A percentile compares a stretch with the other conserved stretches of the same genome.
These are phyloP conservation scores for Arrhamphus sclerolepis DNA, from an alignment of 2,797 vertebrate genomes.

Conservation along the genomic window DNA sequence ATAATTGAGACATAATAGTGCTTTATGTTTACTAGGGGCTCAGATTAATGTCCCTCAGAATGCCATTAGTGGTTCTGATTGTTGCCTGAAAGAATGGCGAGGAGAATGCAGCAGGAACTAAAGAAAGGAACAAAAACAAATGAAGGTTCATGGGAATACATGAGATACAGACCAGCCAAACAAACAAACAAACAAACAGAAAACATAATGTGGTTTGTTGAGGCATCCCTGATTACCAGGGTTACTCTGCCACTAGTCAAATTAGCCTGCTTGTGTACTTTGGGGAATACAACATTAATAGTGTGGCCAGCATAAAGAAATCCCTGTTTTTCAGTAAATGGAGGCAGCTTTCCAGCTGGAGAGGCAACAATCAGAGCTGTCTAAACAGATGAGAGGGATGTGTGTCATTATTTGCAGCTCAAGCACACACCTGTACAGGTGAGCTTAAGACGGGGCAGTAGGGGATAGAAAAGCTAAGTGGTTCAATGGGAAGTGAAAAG, in stretches of 20 bases:
- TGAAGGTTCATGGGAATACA: conserved; percentile 23
- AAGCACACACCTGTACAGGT: neutral
- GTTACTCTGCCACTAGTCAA: conserved; percentile 12
- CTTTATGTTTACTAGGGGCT: conserved; percentile 58
- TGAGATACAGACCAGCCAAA: conserved; percentile 21
- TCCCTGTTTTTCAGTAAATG: conserved; percentile 4
- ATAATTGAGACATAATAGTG: conserved; percentile 54
- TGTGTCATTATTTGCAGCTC: neutral
- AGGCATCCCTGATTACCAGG: conserved; percentile 34
- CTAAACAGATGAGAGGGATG: conserved; percentile 15
- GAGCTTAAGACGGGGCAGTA: conserved; percentile 25
- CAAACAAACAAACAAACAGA: conserved; percentile 41
- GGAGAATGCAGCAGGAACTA: conserved; percentile 27
- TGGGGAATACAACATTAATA: neutral
- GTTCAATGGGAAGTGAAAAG: too few species aligned
- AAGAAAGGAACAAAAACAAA: conserved; percentile 34
- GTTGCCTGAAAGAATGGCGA: conserved; percentile 37
- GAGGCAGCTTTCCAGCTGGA: conserved; percentile 18
- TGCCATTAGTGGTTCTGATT: conserved; percentile 58
- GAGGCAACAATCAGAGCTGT: conserved; percentile 27
- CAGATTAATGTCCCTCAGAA: conserved; percentile 56
- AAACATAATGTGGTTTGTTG: conserved; percentile 27
- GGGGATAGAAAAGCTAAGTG: too few species aligned
- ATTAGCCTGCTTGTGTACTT: neutral
- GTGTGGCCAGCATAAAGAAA: conserved; percentile 9